Evolutionary conservation across 1,140 invertebrate genomes (phyloP).

Genomic region (Bombus vancouverensis): DNA sequence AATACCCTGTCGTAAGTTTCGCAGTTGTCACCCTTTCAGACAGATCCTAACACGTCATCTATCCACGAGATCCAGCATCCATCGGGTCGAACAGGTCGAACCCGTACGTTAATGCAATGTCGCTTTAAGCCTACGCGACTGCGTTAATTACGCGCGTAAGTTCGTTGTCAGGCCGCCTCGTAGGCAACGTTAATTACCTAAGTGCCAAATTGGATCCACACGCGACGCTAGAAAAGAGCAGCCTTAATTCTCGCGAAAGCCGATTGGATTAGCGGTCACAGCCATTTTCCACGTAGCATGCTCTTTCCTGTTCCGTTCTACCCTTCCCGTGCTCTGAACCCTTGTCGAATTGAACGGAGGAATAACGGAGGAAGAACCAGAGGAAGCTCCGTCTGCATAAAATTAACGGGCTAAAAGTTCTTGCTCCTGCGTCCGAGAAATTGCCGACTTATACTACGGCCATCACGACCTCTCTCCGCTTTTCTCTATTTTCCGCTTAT

Average conservation of each 20-base stretch:
- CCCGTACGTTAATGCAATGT: neutral
- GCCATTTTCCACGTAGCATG: conserved; percentile 55
- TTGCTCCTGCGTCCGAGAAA: conserved; percentile 51
- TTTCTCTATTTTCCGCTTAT: conserved; percentile 22
- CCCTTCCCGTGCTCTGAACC: conserved; percentile 4
- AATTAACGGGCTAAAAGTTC: conserved; percentile 64
- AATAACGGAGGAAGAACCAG: neutral
- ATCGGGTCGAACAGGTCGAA: neutral
- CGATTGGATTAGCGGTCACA: conserved; percentile 68
- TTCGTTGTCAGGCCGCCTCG: conserved; percentile 29
- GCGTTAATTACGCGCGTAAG: conserved; percentile 44
- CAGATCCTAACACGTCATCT: too few relatives aligned
- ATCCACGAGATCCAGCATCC: neutral
- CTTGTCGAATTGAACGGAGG: conserved; percentile 57
- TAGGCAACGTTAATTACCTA: conserved; percentile 41
- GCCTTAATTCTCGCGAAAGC: conserved; percentile 64
- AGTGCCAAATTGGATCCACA: conserved; percentile 49
- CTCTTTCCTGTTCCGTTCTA: conserved; percentile 14
- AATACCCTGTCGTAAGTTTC: too few relatives aligned
- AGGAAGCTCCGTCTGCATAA: conserved; percentile 57
- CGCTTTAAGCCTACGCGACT: neutral
- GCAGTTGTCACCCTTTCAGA: too few relatives aligned
- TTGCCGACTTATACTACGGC: conserved; percentile 28
- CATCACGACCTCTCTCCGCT: neutral
- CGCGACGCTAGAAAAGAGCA: conserved; percentile 53